Evolutionary conservation across 2,888 invertebrate genomes (phyloP).

Genomic region (Drosophila siamana): DNA sequence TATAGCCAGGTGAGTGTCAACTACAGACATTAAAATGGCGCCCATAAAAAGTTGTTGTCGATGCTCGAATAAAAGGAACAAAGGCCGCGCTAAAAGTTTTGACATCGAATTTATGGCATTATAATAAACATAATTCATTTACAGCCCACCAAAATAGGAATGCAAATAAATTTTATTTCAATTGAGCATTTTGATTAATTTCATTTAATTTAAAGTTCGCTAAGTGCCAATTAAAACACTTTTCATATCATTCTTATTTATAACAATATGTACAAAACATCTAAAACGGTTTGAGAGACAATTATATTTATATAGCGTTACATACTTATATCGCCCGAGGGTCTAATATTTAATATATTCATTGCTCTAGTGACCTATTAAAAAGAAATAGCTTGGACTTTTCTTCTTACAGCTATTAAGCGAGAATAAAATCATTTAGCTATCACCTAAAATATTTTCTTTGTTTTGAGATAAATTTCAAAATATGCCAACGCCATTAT

Average conservation of each 20-base stretch:
- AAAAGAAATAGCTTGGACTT: no score
- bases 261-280: no score
- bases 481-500: slow-evolving; percentile 15
- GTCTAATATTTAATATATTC: no score
- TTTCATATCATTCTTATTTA: no score
- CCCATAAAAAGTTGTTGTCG: slow-evolving; percentile 2
- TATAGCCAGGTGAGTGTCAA: slow-evolving; percentile 19
- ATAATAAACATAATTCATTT: slow-evolving; percentile 6
- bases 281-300: no score
- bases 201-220: not conserved
- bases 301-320: no score
- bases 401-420: no score
- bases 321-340: no score
- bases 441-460: no score
- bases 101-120: slow-evolving; percentile 3
- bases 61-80: slow-evolving; percentile 7
- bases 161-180: not conserved
- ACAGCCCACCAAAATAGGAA: not conserved
- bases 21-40: slow-evolving; percentile 19
- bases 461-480: no score
- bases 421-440: no score
- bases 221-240: not conserved
- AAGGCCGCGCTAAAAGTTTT: slow-evolving; percentile 12
- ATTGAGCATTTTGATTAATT: not conserved
- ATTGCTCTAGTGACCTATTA: no score